Evolutionary conservation across 1,140 invertebrate genomes (phyloP), one percentile per base, ranked within the genome.

Genomic region (Zaprionus ghesquierei): DNA sequence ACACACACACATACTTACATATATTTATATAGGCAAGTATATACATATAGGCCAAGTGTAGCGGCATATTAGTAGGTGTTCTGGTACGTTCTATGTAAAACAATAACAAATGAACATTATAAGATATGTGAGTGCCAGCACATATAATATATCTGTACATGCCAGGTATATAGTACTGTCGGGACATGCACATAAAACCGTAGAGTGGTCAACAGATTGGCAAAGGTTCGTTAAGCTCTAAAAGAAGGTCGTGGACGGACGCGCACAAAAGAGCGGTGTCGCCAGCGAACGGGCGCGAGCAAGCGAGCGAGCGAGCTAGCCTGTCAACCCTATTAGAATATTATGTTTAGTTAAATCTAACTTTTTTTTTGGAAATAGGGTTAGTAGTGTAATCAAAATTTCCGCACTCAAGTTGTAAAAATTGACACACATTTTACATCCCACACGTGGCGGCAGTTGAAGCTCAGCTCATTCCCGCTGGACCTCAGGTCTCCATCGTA

Each of bases 161-260:
- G 49, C 44, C 54, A 79, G 51, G 18, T 49, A 46, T 69, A 56
- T 53, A 10, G 20, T 22, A 20, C n/a, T 15, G n/a, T 50, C 53
- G 62, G 60, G 68, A 59, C 38, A 33, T 58, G 53, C 53, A 76
- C 65, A 75, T 81, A 81, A 65, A 55, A 59, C 35, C 51, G 61
- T 65, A 50, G 64, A 84, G 84, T 77, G 82, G 82, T 87, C 79
- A 87, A 84, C 72, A 89, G 84, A 89, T 89, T 87, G 77, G 62
- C 70, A 62, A 79, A 77, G 86, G 69, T 75, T 71, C 60, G 85
- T 72, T 69, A 70, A 85, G 77, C 75, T 78, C 74, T 62, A 59
- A 79, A 71, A 81, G 58, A 64, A 84, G 79, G 79, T 76, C 82
- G 72, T 69, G 68, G 12, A 33, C 12, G 58, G 54, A n/a, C 53